Evolutionary conservation across 2,797 vertebrate species (phyloP).

Genomic region (Sebastes minor): DNA sequence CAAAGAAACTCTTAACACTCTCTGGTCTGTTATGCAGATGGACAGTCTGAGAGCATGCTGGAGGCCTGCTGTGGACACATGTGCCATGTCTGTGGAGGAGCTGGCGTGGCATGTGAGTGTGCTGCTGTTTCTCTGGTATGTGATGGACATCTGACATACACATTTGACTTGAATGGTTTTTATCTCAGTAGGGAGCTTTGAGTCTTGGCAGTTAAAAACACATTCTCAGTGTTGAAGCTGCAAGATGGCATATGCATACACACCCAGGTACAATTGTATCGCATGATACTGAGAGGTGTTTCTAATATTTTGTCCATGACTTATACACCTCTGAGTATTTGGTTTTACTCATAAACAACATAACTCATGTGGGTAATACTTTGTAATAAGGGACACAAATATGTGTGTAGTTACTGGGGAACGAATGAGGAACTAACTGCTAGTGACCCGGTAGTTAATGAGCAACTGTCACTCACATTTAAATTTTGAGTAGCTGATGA

Average conservation of each 20-base stretch:
- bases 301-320: background rate
- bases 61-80: slow-evolving; percentile 5
- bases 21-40: slow-evolving; percentile 1
- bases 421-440: too few species aligned
- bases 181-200: background rate
- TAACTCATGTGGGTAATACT: too few species aligned
- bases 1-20: background rate
- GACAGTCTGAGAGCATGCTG: background rate
- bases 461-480: too few species aligned
- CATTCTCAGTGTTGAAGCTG: background rate
- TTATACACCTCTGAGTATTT: background rate
- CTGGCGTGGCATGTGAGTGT: background rate
- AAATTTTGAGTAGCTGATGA: too few species aligned
- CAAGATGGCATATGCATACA: background rate
- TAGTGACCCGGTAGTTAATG: too few species aligned
- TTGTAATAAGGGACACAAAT: too few species aligned
- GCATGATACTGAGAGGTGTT: background rate
- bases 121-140: background rate
- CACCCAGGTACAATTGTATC: background rate
- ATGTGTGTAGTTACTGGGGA: too few species aligned
- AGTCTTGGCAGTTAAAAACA: background rate
- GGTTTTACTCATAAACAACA: background rate
- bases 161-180: slow-evolving; percentile 5
- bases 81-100: background rate
- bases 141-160: slow-evolving; percentile 14